Percentiles rank a stretch among this genome's conserved stretches.
Conservation (phyloP, 2,888 invertebrate genomes). For the Dugesia japonica region DNA sequence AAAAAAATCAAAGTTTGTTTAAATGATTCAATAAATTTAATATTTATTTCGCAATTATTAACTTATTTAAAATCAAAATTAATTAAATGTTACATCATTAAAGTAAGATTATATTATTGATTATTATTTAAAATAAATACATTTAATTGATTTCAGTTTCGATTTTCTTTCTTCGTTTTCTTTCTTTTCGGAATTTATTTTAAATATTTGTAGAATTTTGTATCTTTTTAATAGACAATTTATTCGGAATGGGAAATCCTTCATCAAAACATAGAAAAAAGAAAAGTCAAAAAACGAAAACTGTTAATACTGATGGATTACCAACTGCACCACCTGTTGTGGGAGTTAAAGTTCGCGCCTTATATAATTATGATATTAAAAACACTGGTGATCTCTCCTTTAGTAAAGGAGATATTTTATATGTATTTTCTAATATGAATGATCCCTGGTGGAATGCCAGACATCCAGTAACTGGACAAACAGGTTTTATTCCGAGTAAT, state of each 20-base stretch:
- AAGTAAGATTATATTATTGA: no score
- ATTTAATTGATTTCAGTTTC: no score
- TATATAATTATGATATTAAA: slow-evolving; percentile 83
- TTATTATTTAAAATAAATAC: no score
- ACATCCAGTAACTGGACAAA: slow-evolving; percentile 66
- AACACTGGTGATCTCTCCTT: slow-evolving; percentile 87
- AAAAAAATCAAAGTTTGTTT: background rate
- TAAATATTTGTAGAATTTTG: no score
- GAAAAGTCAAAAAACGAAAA: background rate
- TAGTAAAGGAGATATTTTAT: slow-evolving; percentile 80
- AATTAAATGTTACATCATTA: background rate
- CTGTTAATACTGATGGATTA: background rate
- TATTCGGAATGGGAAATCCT: background rate
- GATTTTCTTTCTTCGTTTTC: no score
- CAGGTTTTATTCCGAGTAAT: slow-evolving; percentile 89
- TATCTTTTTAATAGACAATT: background rate
- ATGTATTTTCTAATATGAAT: slow-evolving; percentile 66
- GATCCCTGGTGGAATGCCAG: slow-evolving; percentile 88
- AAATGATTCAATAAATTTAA: background rate
- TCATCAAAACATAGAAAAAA: background rate
- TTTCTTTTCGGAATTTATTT: no score
- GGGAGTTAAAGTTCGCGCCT: slow-evolving; percentile 51
- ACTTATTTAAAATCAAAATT: background rate
- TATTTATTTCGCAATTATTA: background rate
- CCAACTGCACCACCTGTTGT: background rate